phyloP scores from a whole-genome alignment of 2,797 vertebrate species.

The Pangasius larnaudii region DNA sequence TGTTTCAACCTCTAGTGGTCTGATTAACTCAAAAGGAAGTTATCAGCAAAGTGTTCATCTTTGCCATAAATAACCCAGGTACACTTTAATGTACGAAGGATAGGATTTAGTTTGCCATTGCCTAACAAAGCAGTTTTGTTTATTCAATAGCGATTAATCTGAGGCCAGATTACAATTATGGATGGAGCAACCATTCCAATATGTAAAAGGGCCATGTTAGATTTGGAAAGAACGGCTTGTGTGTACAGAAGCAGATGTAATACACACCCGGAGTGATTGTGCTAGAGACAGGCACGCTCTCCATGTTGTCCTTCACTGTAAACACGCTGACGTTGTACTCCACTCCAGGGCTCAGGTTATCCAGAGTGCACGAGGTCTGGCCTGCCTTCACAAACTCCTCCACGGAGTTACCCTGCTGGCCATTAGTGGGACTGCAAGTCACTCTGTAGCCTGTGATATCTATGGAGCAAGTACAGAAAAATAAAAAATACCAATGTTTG shows the following conservation, averaged over 20 bases:
- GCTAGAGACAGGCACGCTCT: conserved; percentile 88
- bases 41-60: conserved; percentile 8
- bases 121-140: not conserved
- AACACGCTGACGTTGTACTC: conserved; percentile 96
- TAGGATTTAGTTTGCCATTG: not conserved
- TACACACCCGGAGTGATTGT: conserved; percentile 85
- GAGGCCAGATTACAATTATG: not conserved
- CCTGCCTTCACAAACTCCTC: conserved; percentile 89
- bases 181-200: not conserved
- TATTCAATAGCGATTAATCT: not conserved
- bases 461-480: conserved; percentile 55
- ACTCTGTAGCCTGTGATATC: conserved; percentile 93
- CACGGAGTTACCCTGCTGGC: conserved; percentile 87
- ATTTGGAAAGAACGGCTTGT: not conserved
- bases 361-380: conserved; percentile 88
- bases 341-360: conserved; percentile 90
- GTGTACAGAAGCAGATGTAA: not conserved
- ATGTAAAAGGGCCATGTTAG: not conserved
- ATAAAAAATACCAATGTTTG: not conserved
- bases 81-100: not conserved
- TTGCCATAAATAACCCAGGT: conserved; percentile 9
- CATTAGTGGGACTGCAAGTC: conserved; percentile 84
- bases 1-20: not conserved
- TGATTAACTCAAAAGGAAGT: not conserved
- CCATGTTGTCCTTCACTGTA: conserved; percentile 88